phyloP scores from a whole-genome alignment of 35 echinoderm and acorn worm species.

The Heliocidaris erythrogramma region DNA sequence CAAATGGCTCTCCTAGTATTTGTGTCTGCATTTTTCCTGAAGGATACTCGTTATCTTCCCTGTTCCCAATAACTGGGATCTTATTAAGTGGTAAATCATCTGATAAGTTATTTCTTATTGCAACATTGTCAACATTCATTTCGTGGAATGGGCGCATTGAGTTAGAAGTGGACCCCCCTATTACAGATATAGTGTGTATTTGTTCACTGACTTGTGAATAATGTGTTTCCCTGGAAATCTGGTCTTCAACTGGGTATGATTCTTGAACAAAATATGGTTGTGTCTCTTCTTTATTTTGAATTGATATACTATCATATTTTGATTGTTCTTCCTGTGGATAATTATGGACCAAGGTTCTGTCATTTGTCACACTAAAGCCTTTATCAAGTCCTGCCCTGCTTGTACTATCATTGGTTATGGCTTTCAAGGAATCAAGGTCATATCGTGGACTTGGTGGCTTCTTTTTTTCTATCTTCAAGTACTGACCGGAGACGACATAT shows the following conservation, averaged over 20 bases:
- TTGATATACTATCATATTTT: not conserved
- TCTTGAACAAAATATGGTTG: not conserved
- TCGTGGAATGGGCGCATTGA: slow-evolving; percentile 7
- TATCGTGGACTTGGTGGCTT: not conserved
- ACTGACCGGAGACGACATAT: not conserved
- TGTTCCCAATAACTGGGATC: not conserved
- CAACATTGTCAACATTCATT: not conserved
- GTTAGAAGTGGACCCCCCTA: not conserved
- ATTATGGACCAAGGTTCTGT: not conserved
- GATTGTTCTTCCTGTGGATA: not conserved
- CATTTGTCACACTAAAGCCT: not conserved
- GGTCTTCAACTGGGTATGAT: not conserved
- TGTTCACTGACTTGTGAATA: not conserved
- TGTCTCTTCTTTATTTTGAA: not conserved
- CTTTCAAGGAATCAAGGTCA: not conserved
- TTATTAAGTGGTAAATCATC: not conserved
- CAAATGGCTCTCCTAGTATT: not conserved
- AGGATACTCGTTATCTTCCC: not conserved
- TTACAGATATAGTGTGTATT: slow-evolving; percentile 11
- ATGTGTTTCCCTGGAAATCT: not conserved
- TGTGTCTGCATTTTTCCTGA: not conserved
- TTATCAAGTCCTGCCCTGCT: not conserved
- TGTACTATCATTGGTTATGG: not conserved
- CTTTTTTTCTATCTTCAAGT: not conserved
- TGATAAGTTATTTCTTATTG: not conserved